A percentile compares a stretch with the other conserved stretches of the same genome.
These are phyloP conservation scores for Lepidostoma basale DNA, from an alignment of 1,140 invertebrate species.

Conservation along the genomic window DNA sequence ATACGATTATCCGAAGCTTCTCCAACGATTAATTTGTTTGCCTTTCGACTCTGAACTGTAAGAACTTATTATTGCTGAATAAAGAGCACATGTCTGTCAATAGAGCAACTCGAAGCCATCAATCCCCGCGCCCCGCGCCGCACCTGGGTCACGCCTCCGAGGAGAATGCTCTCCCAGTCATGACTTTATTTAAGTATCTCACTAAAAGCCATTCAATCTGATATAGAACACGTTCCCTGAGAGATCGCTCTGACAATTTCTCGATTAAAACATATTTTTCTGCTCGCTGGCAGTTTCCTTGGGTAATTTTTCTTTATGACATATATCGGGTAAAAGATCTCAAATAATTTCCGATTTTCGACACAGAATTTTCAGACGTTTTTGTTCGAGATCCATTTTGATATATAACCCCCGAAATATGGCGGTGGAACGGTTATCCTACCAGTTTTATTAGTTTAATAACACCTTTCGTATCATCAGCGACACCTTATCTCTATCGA, in stretches of 20 bases:
- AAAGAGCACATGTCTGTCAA: no score
- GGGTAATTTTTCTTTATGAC: background rate
- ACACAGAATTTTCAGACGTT: background rate
- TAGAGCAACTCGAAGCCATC: no score
- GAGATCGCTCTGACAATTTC: background rate
- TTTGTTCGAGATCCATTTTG: background rate
- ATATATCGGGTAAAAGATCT: background rate
- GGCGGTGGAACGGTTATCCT: background rate
- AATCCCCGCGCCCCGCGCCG: background rate
- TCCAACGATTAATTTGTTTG: no score
- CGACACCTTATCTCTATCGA: no score
- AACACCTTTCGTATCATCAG: background rate
- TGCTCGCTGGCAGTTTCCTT: background rate
- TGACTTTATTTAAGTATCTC: background rate
- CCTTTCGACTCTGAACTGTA: no score
- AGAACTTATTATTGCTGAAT: no score
- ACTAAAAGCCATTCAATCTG: conserved; percentile 13
- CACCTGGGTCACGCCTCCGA: background rate
- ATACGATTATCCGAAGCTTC: no score
- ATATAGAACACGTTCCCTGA: conserved; percentile 1
- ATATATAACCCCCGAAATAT: background rate
- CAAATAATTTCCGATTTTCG: background rate
- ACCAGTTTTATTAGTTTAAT: background rate
- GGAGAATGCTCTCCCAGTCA: background rate
- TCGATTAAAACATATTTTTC: conserved; percentile 16